Base-by-base conservation (phyloP, 2,797 vertebrate species). In the Chiloscyllium punctatum region DNA sequence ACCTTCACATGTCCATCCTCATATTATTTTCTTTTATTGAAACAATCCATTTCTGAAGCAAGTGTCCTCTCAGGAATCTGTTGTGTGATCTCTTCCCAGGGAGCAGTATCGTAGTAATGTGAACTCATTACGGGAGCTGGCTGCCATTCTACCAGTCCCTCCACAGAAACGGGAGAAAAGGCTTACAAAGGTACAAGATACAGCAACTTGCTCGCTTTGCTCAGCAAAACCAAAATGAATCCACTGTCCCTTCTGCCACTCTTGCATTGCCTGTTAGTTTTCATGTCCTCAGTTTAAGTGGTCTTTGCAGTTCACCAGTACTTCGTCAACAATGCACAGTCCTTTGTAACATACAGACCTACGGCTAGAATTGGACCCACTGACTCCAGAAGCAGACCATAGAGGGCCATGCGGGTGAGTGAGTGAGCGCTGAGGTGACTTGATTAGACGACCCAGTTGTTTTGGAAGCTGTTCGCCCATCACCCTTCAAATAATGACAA, bases 111-210 rank as follows among this genome's bases (percentile, higher is more conserved):
- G 96, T 96, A 96, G 96, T 74, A 96, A 97, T 37, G 96, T 96
- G 2, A 96, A 69, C 57, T 97, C 96, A 23, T 96, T 97, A 6
- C 97, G 94, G 23, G 97, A 97, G 87, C 87, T 97, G 96, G 96
- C 96, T 2, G 9, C 96, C 95, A 95, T 97, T 96, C 94, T 97
- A 5, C 97, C 97, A 0, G 11, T 97, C 72, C 74, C 96, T 48
- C 90, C 96, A 82, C 96, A 94, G 57, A 90, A 51, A 0, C 86
- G 27, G 72, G 94, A 48, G 87, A 97, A 96, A 95, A 72, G 42
- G 15, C 94, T 95, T 15, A 95, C 94, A 74, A 95, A 95, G 94
- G 94, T 95, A 74, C 25, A 33, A 48, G 25, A 48, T 25, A 62
- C n/a, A 33, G 11, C 90, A 9, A 69, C 66, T 23, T 71, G 62